Conservation (phyloP, 1,140 invertebrate genomes). For the Pentalonia nigronervosa region DNA sequence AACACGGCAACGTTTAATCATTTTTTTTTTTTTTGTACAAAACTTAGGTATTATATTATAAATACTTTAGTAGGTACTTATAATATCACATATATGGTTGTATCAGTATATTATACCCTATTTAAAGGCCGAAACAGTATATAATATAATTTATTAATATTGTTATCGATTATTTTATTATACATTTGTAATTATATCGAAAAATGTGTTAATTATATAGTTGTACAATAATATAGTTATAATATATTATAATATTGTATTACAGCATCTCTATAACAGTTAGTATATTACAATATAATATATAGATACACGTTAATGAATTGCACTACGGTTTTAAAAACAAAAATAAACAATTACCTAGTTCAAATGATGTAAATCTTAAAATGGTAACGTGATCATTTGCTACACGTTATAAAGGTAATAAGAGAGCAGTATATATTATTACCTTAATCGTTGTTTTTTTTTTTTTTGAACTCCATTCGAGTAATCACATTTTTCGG, state of each 20-base stretch:
- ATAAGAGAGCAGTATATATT: neutral
- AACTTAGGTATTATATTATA: no score
- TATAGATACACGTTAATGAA: neutral
- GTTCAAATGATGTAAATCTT: neutral
- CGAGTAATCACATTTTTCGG: neutral
- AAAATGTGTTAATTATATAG: neutral
- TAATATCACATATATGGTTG: no score
- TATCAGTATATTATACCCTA: neutral
- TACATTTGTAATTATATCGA: neutral
- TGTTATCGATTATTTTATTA: neutral
- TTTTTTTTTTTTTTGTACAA: no score
- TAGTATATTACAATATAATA: neutral
- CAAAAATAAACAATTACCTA: neutral
- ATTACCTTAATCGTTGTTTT: neutral
- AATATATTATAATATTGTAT: neutral
- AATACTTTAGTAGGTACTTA: no score
- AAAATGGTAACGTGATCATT: neutral
- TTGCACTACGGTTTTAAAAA: no score
- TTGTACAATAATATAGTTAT: neutral
- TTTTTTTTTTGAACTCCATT: neutral
- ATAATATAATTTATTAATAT: neutral
- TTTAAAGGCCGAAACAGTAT: neutral
- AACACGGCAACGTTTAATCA: no score
- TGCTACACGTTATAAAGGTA: neutral
- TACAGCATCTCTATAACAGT: neutral